Evolutionary conservation across 2,888 invertebrate species (phyloP).

Genomic region (Cantharis flavilabris): DNA sequence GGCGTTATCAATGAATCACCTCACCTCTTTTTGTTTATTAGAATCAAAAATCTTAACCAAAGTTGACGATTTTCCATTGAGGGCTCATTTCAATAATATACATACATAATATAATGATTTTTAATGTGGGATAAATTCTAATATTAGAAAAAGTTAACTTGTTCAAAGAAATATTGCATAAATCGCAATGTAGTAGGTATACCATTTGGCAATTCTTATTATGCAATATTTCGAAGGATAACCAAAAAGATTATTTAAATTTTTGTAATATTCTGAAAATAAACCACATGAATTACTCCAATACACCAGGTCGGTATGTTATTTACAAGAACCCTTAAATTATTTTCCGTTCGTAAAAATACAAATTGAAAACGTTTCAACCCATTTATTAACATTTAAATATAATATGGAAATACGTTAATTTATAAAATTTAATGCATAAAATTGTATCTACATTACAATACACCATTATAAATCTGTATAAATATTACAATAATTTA

Average conservation of each 20-base stretch:
- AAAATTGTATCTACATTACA: neutral
- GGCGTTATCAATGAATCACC: neutral
- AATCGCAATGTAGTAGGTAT: neutral
- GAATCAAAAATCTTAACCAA: neutral
- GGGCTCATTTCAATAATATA: too few species aligned
- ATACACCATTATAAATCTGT: neutral
- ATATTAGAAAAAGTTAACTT: neutral
- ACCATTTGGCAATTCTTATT: too few species aligned
- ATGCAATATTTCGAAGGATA: neutral
- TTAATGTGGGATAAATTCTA: neutral
- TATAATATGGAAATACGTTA: neutral
- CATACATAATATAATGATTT: neutral
- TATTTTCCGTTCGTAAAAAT: neutral
- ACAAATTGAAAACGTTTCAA: neutral
- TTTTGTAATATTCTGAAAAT: neutral
- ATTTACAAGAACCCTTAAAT: neutral
- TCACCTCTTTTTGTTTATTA: neutral
- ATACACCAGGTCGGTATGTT: too few species aligned
- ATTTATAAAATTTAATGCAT: neutral
- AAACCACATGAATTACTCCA: neutral
- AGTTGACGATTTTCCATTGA: neutral
- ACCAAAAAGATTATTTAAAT: neutral
- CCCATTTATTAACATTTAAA: conserved; percentile 3
- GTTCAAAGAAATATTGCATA: neutral
- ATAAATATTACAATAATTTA: neutral